Evolutionary conservation across 2,113 vertebrate genomes (phyloP).

Genomic region (Tonatia bakeri): DNA sequence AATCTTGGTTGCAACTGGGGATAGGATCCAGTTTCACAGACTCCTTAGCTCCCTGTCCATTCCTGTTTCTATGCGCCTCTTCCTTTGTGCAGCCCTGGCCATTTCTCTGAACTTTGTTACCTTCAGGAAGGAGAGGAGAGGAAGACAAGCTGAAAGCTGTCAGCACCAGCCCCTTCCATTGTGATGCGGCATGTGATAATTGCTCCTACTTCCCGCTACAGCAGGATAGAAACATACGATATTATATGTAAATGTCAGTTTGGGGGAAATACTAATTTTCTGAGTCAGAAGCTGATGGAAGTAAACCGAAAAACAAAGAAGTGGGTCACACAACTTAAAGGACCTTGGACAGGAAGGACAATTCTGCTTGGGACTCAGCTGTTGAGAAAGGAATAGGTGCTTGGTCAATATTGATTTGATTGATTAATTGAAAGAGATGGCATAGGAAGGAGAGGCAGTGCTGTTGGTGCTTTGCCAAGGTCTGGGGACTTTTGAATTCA

Average conservation of each 20-base stretch:
- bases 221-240: neutral
- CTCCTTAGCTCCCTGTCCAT: neutral
- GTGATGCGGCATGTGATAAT: neutral
- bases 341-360: neutral
- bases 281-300: neutral
- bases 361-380: neutral
- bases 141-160: neutral
- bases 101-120: neutral
- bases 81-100: neutral
- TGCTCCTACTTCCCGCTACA: neutral
- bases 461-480: neutral
- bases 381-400: neutral
- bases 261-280: slow-evolving; percentile 15
- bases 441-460: neutral
- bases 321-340: neutral
- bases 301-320: neutral
- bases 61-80: neutral
- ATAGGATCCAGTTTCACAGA: neutral
- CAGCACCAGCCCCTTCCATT: neutral
- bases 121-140: neutral
- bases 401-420: neutral
- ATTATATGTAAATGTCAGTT: neutral
- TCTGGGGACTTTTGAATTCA: neutral
- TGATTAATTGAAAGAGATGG: neutral
- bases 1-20: neutral